Evolutionary conservation across 1,140 invertebrate genomes (phyloP).

Genomic region (Cephus cinctus): DNA sequence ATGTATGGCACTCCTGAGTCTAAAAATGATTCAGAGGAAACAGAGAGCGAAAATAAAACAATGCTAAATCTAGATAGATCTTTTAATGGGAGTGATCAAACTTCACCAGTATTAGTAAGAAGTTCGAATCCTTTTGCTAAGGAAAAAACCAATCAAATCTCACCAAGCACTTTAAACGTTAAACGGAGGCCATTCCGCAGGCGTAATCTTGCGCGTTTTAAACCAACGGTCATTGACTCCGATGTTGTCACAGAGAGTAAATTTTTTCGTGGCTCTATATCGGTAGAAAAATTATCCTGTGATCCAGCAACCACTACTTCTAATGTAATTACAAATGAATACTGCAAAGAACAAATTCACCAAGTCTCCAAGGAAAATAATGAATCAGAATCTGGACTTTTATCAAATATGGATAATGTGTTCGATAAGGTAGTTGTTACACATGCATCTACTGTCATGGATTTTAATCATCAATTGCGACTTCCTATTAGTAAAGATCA

Average conservation of each 20-base stretch:
- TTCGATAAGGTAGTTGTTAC: neutral
- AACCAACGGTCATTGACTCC: slow-evolving; percentile 22
- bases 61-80: neutral
- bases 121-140: slow-evolving; percentile 30
- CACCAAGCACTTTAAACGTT: slow-evolving; percentile 21
- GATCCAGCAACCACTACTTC: neutral
- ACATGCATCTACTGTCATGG: neutral
- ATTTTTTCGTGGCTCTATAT: slow-evolving; percentile 18
- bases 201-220: slow-evolving; percentile 20
- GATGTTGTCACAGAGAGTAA: slow-evolving; percentile 23
- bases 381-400: slow-evolving; percentile 25
- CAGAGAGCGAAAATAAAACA: slow-evolving; percentile 2
- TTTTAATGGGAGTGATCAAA: slow-evolving; percentile 1
- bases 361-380: slow-evolving; percentile 14
- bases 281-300: neutral
- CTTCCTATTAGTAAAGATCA: neutral
- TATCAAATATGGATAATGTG: slow-evolving; percentile 23
- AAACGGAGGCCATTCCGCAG: slow-evolving; percentile 16
- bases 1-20: slow-evolving; percentile 21
- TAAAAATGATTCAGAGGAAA: slow-evolving; percentile 7
- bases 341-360: slow-evolving; percentile 13
- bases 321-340: slow-evolving; percentile 2
- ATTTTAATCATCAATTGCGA: neutral
- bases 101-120: slow-evolving; percentile 20
- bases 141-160: slow-evolving; percentile 9